These are phyloP conservation scores for Ecdyonurus torrentis DNA, from an alignment of 2,888 invertebrate genomes.

Conservation along the genomic window DNA sequence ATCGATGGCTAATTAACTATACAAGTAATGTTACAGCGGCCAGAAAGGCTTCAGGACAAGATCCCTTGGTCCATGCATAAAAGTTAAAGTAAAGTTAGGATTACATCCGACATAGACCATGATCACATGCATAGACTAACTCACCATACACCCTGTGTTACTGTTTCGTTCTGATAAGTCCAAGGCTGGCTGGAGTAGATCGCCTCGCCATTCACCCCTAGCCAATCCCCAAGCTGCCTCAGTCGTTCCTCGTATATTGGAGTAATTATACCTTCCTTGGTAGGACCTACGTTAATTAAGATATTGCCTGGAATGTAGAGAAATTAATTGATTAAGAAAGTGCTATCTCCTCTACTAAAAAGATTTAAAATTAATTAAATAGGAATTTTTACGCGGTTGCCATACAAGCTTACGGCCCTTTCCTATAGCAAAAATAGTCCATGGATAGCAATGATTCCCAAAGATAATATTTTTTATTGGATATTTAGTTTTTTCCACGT, in stretches of 20 bases:
- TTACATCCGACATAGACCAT: conserved; percentile 19
- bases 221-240: conserved; percentile 59
- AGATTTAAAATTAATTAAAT: no score
- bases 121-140: no score
- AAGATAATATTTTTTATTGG: no score
- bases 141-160: conserved; percentile 58
- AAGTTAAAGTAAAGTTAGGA: conserved; percentile 12
- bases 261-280: conserved; percentile 69
- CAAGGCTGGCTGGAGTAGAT: conserved; percentile 67
- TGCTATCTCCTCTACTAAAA: no score
- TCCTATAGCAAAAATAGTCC: no score
- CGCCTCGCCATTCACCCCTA: conserved; percentile 69
- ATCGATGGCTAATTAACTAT: no score
- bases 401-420: no score
- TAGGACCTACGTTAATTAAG: conserved; percentile 75
- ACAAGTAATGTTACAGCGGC: conserved; percentile 16
- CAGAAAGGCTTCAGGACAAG: background rate
- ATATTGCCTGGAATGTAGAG: conserved; percentile 50
- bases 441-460: no score
- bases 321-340: no score
- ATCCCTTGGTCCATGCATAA: background rate
- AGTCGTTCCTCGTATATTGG: conserved; percentile 79
- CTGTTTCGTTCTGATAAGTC: conserved; percentile 63
- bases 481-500: background rate
- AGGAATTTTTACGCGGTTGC: no score